Evolutionary conservation across 2,797 vertebrate species (phyloP), one percentile per base, ranked within the genome.

Genomic region (Clarias pachynema): DNA sequence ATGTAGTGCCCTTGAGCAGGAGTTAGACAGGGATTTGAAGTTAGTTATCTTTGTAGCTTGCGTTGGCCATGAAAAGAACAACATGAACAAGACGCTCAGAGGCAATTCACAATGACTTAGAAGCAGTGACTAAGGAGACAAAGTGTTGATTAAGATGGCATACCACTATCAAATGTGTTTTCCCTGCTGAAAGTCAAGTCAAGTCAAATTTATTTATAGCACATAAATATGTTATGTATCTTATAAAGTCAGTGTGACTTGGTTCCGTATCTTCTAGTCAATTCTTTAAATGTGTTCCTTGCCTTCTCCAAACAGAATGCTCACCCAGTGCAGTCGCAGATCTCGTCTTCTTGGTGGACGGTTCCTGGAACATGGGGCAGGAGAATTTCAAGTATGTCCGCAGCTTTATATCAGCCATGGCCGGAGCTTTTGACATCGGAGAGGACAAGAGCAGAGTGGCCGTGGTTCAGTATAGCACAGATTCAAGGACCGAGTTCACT

Each of bases 341-440:
- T 86, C 85, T 99, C 88, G 95, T 97, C 70, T 98, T 99, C 84
- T 89, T 99, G 73, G 96, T 99, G 89, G 98, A 98, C 80, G 97
- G 97, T 77, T 98, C 98, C 16, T 97, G 95, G 96, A 97, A 95
- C 18, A 95, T 97, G 8, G 96, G 97, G 15, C 94, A 94, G 89
- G 94, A 93, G 3, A 97, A 99, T 92, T 98, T 99, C 34, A 94
- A 95, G 86, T 92, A 95, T 87, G 95, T 99, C 87, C 95, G 97
- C 87, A 96, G 91, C 86, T 97, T 99, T 75, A 95, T 99, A 85
- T 91, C 95, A 34, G 94, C 96, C 15, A 91, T 94, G 81, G 96
- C 96, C 20, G 95, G 96, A 29, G 97, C 98, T 70, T 99, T 99
- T 88, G 96, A 97, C 80, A 94, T 99, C 14, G 96, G 96, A 12